Evolutionary conservation across 2,113 vertebrate species (phyloP), one percentile per base, ranked within the genome.

Genomic region (Dendrocopos noguchii): DNA sequence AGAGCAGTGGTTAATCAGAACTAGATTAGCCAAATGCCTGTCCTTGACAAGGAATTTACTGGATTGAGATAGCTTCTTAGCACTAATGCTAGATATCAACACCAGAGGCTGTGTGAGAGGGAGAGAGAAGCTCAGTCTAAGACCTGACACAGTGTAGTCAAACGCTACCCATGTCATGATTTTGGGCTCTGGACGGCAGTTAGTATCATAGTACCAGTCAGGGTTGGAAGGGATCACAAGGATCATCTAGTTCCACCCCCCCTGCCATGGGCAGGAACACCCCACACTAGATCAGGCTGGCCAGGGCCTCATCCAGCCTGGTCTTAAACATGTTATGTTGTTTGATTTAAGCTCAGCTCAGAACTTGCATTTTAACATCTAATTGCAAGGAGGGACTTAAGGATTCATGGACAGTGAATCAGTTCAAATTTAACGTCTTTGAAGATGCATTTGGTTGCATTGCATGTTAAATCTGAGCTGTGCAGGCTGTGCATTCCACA

Each of bases 11-110:
- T 90, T 96, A 91, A 95, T 95, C 80, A 44, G 34, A 65, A 66
- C 76, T 63, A 79, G 95, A 88, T 95, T 95, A 96, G 85, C 91
- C 67, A 94, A 94, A 92, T 87, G 87, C 73, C 61, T 80, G 90
- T 87, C 93, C 94, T 77, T 96, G 93, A 91, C 80, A 50, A 93
- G 89, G 94, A 94, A 95, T 96, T 95, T 95, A 90, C 61, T 73
- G 80, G 82, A 86, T 76, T 90, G 73, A 85, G 80, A 84, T 78
- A 80, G 39, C 61, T 94, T 83, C 79, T 85, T 75, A 80, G 63
- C 87, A 83, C 87, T 89, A 92, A 78, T 59, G 70, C 4, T 68
- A 10, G 79, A 46, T 88, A 72, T 78, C 84, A 88, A n/a, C 76
- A 71, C 27, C 47, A n/a, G 39, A 31, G 75, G 29, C 53, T 83